Evolutionary conservation across 1,140 invertebrate genomes (phyloP), one percentile per base, ranked within the genome.

Genomic region (Trichomalopsis sarcophagae): DNA sequence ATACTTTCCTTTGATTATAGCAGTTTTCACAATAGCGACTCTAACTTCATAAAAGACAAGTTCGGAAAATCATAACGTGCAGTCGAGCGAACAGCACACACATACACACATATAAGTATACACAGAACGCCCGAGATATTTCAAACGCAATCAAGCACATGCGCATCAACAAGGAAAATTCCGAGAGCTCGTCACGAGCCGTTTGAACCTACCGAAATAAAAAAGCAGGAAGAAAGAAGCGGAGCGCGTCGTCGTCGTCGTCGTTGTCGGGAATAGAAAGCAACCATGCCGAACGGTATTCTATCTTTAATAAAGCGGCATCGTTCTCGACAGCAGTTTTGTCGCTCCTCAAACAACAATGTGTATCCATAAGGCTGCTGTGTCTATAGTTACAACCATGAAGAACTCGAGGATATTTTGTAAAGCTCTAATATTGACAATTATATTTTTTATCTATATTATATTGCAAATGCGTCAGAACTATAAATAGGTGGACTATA

Each of bases 301-400:
- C 23, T 44, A 74, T 74, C 40, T 82, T 82, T 74, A 82, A 82
- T 82, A 74, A 74, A 36, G 27, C 80, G 44, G 2, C 33, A 21
- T 17, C 7, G 55, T 21, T 17, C 55, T 62, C 55, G 17, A 6
- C 21, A 9, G 17, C 14, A 62, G 17, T 62, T 62, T 62, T n/a
- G 55, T 62, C 55, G 14, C n/a, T 14, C 55, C 6, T n/a, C 21
- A 1, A 62, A 5, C 3, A 17, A 62, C 55, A 62, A 21, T n/a
- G 55, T 62, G 55, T 62, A 44, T 9, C 40, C 9, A 44, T 10
- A 44, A 10, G 40, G 40, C 40, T 7, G 6, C 40, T 50, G 2
- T 50, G 47, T 50, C 2, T 50, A 50, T 14, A 17, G 13, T 17
- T 50, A 17, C 47, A 50, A 50, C 10, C 10, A 14, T 50, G 47